Conservation (phyloP, 2,113 vertebrate genomes). For the Dipodomys merriami region DNA sequence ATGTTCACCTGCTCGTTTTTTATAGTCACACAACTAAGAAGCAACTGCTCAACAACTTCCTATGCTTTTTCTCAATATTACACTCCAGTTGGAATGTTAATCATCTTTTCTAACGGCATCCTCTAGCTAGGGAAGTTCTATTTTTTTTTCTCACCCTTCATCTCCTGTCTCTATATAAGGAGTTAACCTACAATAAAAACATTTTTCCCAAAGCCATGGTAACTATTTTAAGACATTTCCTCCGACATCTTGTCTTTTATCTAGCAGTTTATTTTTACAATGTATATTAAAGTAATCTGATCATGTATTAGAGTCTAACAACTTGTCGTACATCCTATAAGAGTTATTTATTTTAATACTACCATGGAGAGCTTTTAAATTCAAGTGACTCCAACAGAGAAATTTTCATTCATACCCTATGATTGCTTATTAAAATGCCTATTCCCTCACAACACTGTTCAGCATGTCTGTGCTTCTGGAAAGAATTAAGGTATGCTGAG, state of each 20-base stretch:
- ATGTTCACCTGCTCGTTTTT: neutral
- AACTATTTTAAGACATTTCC: conserved; percentile 16
- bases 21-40: neutral
- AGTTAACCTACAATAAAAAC: conserved; percentile 39
- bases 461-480: conserved; percentile 21
- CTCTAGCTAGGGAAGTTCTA: neutral
- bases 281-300: conserved; percentile 36
- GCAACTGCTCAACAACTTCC: neutral
- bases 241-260: conserved; percentile 49
- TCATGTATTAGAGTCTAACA: neutral
- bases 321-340: neutral
- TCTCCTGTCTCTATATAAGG: conserved; percentile 37
- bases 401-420: neutral
- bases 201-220: neutral
- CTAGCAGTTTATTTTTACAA: conserved; percentile 36
- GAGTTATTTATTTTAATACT: neutral
- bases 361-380: neutral
- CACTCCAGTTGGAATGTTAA: neutral
- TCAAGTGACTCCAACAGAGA: neutral
- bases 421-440: neutral
- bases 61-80: neutral
- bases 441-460: neutral
- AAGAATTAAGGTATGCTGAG: neutral
- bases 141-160: neutral
- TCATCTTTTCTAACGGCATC: neutral